Evolutionary conservation across 1,140 invertebrate genomes (phyloP), one percentile per base, ranked within the genome.

Genomic region (Rhopalosiphum maidis): DNA sequence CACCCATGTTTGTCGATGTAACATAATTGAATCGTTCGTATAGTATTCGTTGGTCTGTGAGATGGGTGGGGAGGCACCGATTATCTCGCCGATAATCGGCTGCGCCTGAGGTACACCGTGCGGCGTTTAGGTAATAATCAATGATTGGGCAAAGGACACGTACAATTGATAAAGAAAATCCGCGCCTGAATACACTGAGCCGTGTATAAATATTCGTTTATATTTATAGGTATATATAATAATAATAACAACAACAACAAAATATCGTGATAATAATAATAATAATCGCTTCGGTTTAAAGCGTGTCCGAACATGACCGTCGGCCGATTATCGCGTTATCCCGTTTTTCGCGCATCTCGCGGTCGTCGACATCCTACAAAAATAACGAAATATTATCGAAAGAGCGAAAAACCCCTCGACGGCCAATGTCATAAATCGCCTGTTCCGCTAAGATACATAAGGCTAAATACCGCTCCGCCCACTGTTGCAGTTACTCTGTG

Each of bases 341-440:
- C 48, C 88, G 88, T 91, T 48, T 91, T 48, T 30, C 55, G 55
- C 30, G 22, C n/a, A 35, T 51, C 68, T 35, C 22, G 90, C 90
- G 90, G 68, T 92, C 90, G 90, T 92, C 90, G 90, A 92, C 90
- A 48, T 92, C 90, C 41, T 55, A 68, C 3, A 23, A 43, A 86
- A 60, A 43, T 43, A 43, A 18, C 55, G 23, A 60, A 68, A 90
- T 51, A 35, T 87, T 46, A 87, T 51, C 41, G 4, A n/a, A 3
- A 25, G 25, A 86, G 15, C 23, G 22, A 54, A 89, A 54, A 89
- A 88, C 0, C 85, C 41, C 85, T 46, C 11, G 85, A 22, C 25
- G 1, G 35, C 83, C 11, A 46, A 77, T n/a, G 60, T 77, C n/a
- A 77, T 77, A 77, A 77, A 77, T 77, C 18, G 60, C 30, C n/a